Percentiles rank a stretch among this genome's conserved stretches.
Conservation (phyloP, 2,888 invertebrate genomes). For the Netelia inedita region DNA sequence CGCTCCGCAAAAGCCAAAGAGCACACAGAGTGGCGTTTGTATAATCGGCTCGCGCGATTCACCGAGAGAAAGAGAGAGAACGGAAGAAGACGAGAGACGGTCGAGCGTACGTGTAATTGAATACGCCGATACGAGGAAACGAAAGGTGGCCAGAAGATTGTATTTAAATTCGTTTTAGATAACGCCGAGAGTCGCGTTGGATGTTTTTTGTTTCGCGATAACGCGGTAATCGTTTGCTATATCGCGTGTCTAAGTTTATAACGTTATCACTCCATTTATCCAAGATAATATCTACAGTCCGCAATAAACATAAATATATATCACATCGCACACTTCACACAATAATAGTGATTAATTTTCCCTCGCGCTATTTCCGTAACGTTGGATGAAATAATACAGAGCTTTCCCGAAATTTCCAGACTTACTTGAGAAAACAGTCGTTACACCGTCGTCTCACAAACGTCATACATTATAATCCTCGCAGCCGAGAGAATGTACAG, state of each 20-base stretch:
- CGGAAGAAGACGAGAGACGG: not conserved
- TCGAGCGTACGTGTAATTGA: constrained; percentile 41
- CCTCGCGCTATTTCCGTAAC: no score
- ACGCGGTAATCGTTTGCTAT: not conserved
- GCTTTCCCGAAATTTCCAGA: no score
- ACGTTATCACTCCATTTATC: not conserved
- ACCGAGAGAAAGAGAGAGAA: not conserved
- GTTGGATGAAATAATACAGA: no score
- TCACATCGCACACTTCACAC: no score
- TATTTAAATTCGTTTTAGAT: not conserved
- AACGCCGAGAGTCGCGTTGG: not conserved
- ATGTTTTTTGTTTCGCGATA: not conserved
- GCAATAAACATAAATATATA: no score
- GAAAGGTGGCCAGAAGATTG: not conserved
- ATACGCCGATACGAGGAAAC: constrained; percentile 28
- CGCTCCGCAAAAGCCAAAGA: constrained; percentile 28
- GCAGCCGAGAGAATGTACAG: not conserved
- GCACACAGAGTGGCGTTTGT: constrained; percentile 18
- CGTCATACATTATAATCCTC: not conserved
- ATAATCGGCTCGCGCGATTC: constrained; percentile 42
- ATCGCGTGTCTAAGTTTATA: not conserved
- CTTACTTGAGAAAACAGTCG: no score
- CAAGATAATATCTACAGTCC: no score
- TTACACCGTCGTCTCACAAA: no score
- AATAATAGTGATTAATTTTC: no score